phyloP scores from a whole-genome alignment of 2,888 invertebrate genomes.

The Amphipoea oculea region DNA sequence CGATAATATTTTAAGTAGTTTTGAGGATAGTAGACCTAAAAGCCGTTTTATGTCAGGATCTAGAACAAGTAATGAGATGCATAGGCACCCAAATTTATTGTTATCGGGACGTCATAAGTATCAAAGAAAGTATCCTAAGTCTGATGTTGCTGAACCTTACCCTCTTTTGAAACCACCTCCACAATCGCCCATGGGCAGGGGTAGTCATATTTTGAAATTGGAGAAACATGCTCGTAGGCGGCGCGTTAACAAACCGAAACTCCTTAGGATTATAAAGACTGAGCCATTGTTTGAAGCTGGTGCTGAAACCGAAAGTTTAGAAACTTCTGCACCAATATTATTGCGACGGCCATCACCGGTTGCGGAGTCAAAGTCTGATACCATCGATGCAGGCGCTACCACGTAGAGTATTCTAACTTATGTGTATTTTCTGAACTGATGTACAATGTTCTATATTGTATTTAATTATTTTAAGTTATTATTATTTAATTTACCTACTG shows the following conservation, averaged over 20 bases:
- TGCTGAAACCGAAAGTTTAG: slow-evolving; percentile 71
- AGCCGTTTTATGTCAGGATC: slow-evolving; percentile 71
- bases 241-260: slow-evolving; percentile 79
- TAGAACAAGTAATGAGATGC: slow-evolving; percentile 75
- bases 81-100: slow-evolving; percentile 78
- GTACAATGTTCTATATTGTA: slow-evolving; percentile 66
- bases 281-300: slow-evolving; percentile 84
- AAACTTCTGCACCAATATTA: slow-evolving; percentile 74
- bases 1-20: slow-evolving; percentile 71
- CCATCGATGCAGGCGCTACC: slow-evolving; percentile 32
- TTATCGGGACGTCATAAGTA: slow-evolving; percentile 74
- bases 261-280: slow-evolving; percentile 78
- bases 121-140: slow-evolving; percentile 82
- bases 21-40: slow-evolving; percentile 78
- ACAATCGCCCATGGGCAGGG: slow-evolving; percentile 73
- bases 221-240: slow-evolving; percentile 80
- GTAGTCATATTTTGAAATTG: slow-evolving; percentile 69
- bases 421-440: slow-evolving; percentile 52
- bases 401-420: slow-evolving; percentile 45
- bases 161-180: slow-evolving; percentile 87
- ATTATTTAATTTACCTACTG: slow-evolving; percentile 34
- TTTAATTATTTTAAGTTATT: slow-evolving; percentile 45
- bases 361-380: slow-evolving; percentile 77
- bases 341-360: slow-evolving; percentile 79
- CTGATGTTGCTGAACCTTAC: slow-evolving; percentile 82